These are phyloP conservation scores for Hedychridium roseum DNA, from an alignment of 2,888 invertebrate species.

Conservation along the genomic window DNA sequence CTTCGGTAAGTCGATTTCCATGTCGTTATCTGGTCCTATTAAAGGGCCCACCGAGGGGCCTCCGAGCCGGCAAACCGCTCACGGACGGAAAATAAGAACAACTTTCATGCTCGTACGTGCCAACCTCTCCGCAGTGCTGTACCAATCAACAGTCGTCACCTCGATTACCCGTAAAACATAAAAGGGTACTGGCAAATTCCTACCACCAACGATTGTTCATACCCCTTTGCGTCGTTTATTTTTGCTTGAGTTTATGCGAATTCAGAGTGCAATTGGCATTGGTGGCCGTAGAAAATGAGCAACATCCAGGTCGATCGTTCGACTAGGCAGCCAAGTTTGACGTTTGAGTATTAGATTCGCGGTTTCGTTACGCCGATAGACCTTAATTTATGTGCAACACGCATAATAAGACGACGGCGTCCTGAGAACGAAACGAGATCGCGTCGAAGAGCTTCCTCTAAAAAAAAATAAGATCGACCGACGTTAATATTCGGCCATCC, in stretches of 20 bases:
- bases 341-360: not conserved
- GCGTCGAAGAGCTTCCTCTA: not conserved
- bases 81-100: no score
- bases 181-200: no score
- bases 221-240: no score
- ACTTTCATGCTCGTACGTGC: no score
- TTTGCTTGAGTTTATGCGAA: no score
- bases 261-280: no score
- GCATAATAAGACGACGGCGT: constrained; percentile 1
- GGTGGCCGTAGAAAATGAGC: not conserved
- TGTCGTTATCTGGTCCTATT: constrained; percentile 33
- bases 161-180: no score
- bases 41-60: constrained; percentile 24
- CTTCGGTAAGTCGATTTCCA: constrained; percentile 32
- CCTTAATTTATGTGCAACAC: constrained; percentile 3
- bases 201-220: no score
- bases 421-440: not conserved
- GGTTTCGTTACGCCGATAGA: not conserved
- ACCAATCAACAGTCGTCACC: no score
- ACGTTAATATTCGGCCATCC: no score
- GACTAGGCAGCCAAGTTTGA: not conserved
- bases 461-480: not conserved
- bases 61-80: constrained; percentile 1
- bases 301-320: not conserved
- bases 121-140: no score